Conservation (phyloP, 1,140 invertebrate genomes). For the Plectrocnemia conspersa region DNA sequence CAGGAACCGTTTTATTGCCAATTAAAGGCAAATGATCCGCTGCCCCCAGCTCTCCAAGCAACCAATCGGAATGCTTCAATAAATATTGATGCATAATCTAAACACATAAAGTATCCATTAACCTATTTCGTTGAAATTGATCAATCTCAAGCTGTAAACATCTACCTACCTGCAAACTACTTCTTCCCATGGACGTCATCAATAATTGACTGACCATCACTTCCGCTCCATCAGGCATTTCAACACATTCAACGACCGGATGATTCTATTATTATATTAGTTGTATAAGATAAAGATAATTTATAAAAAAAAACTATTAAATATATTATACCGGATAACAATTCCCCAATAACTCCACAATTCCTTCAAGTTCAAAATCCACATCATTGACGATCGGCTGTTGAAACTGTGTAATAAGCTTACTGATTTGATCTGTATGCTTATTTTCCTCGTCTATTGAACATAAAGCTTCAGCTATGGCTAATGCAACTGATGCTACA, state of each 20-base stretch:
- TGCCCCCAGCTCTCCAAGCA: conserved; percentile 56
- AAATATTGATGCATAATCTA: conserved; percentile 66
- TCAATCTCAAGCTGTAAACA: neutral
- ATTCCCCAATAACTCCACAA: conserved; percentile 44
- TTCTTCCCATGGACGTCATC: conserved; percentile 51
- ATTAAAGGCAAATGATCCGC: conserved; percentile 40
- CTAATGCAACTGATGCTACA: conserved; percentile 46
- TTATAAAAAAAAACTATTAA: conserved; percentile 1
- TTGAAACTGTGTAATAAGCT: conserved; percentile 54
- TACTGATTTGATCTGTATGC: conserved; percentile 63
- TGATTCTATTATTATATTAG: conserved; percentile 20
- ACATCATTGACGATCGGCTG: conserved; percentile 41
- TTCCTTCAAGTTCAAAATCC: conserved; percentile 43
- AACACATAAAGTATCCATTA: neutral
- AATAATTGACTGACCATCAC: conserved; percentile 51
- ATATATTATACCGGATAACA: conserved; percentile 42
- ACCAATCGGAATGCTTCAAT: conserved; percentile 60
- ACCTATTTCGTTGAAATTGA: conserved; percentile 3
- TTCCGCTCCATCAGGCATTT: conserved; percentile 37
- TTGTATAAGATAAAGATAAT: neutral
- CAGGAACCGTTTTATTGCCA: conserved; percentile 46
- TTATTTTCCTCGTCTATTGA: conserved; percentile 72
- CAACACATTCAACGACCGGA: conserved; percentile 31
- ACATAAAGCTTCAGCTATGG: conserved; percentile 69
- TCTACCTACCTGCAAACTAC: conserved; percentile 52